These are phyloP conservation scores for Bufo bufo DNA, from an alignment of 2,113 vertebrate genomes.

Conservation along the genomic window DNA sequence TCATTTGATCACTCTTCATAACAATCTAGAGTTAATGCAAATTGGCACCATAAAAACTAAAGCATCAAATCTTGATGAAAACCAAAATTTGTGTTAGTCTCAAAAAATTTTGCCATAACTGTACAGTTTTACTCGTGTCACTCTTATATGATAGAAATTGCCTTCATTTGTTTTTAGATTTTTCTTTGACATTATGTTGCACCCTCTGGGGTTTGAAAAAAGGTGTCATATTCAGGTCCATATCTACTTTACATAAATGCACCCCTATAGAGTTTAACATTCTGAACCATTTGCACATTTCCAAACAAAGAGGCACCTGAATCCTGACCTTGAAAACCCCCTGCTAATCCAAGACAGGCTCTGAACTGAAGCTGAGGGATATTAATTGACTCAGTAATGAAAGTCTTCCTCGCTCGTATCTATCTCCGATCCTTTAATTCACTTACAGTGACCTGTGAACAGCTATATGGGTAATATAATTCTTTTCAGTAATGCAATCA, in stretches of 20 bases:
- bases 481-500: conserved; percentile 49
- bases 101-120: no score
- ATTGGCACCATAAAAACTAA: no score
- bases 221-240: not conserved
- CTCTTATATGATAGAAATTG: not conserved
- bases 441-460: conserved; percentile 52
- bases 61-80: no score
- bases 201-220: not conserved
- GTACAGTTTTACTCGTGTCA: not conserved
- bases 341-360: conserved; percentile 37
- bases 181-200: not conserved
- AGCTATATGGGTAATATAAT: conserved; percentile 49
- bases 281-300: not conserved
- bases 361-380: conserved; percentile 14
- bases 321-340: conserved; percentile 30
- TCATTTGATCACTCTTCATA: no score
- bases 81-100: no score
- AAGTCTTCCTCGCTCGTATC: conserved; percentile 47
- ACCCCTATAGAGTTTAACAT: not conserved
- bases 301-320: not conserved
- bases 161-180: not conserved
- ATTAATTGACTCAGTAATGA: conserved; percentile 54
- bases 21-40: no score
- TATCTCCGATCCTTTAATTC: conserved; percentile 44
- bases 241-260: not conserved